These are phyloP conservation scores for Caenorhabditis brenneri DNA, from an alignment of 1,140 invertebrate genomes.

Conservation along the genomic window DNA sequence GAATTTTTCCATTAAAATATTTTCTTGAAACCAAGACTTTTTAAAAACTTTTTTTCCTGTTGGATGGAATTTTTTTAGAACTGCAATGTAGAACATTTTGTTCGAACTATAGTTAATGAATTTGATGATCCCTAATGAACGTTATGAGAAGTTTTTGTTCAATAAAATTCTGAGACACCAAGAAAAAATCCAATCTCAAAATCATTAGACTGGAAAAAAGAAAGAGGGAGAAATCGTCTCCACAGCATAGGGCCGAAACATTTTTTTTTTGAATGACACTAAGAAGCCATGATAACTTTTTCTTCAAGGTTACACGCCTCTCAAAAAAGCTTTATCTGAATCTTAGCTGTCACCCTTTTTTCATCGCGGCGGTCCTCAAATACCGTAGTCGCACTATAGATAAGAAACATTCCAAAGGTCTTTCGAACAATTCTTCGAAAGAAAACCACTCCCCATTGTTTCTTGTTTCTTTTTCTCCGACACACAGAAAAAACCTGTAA, in stretches of 20 bases:
- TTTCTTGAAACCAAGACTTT: too few relatives aligned
- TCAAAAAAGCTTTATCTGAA: neutral
- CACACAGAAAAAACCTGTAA: too few relatives aligned
- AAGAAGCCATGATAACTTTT: neutral
- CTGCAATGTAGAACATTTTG: too few relatives aligned
- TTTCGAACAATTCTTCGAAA: too few relatives aligned
- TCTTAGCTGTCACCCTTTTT: neutral
- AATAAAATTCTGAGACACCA: neutral
- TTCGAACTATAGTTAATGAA: too few relatives aligned
- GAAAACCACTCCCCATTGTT: too few relatives aligned
- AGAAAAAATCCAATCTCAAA: neutral
- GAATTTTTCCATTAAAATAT: too few relatives aligned
- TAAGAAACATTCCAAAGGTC: neutral
- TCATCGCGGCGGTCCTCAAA: neutral
- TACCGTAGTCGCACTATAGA: neutral
- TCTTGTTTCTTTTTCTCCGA: too few relatives aligned
- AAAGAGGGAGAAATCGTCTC: neutral
- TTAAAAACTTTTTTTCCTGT: too few relatives aligned
- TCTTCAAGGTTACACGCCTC: neutral
- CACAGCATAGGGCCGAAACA: neutral
- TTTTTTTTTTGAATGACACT: neutral
- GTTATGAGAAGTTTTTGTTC: too few relatives aligned
- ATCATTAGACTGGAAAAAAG: neutral
- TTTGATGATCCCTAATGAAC: too few relatives aligned
- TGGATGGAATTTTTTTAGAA: too few relatives aligned